These are phyloP conservation scores for Hemithea aestivaria DNA, from an alignment of 2,888 invertebrate species.

Conservation along the genomic window DNA sequence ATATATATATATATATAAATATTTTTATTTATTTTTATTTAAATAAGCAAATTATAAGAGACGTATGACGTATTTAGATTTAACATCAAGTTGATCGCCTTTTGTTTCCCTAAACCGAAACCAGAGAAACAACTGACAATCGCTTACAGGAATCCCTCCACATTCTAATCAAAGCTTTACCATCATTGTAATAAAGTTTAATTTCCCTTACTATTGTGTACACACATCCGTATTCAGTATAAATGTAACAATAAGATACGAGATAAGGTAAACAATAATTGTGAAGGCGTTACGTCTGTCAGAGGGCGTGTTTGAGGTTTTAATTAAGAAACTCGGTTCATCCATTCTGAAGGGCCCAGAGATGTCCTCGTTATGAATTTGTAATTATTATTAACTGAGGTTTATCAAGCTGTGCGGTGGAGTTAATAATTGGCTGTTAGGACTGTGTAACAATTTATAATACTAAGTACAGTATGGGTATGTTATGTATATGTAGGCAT, in stretches of 20 bases:
- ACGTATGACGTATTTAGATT: too few relatives aligned
- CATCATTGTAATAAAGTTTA: slow-evolving; percentile 22
- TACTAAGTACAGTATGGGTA: too few relatives aligned
- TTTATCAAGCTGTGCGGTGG: slow-evolving; percentile 1
- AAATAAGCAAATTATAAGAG: too few relatives aligned
- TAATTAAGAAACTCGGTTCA: slow-evolving; percentile 58
- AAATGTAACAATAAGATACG: slow-evolving; percentile 35
- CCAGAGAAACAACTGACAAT: not conserved
- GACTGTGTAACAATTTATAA: too few relatives aligned
- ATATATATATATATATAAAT: too few relatives aligned
- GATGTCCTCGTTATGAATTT: slow-evolving; percentile 13
- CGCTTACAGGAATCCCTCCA: not conserved
- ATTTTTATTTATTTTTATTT: too few relatives aligned
- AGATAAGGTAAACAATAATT: slow-evolving; percentile 56
- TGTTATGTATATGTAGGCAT: too few relatives aligned
- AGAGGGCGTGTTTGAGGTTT: slow-evolving; percentile 51
- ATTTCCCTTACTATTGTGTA: slow-evolving; percentile 21
- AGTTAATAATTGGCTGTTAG: slow-evolving; percentile 3
- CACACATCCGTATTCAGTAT: slow-evolving; percentile 11
- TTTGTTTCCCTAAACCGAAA: too few relatives aligned
- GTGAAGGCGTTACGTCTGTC: slow-evolving; percentile 58
- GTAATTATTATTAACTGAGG: slow-evolving; percentile 11
- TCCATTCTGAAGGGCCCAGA: slow-evolving; percentile 29
- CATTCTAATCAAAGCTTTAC: not conserved
- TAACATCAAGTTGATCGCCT: too few relatives aligned